A percentile compares a stretch with the other conserved stretches of the same genome.
These are phyloP conservation scores for Chauna torquata DNA, from an alignment of 2,113 vertebrate species.

Conservation along the genomic window DNA sequence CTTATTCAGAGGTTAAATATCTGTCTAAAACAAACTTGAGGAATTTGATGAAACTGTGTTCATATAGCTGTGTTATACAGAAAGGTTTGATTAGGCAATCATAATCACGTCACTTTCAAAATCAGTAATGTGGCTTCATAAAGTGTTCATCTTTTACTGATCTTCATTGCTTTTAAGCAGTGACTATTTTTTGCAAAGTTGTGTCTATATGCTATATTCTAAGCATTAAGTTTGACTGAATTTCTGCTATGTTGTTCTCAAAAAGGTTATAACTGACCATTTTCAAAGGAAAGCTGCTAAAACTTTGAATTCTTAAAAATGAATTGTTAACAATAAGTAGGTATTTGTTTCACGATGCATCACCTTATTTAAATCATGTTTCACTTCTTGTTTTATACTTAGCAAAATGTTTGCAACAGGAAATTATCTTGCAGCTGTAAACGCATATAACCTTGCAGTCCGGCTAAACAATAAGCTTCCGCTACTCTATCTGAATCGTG, in stretches of 20 bases:
- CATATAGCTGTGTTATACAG: background rate
- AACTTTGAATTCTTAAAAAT: background rate
- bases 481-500: conserved; percentile 88
- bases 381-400: conserved; percentile 43
- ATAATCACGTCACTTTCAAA: background rate
- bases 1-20: background rate
- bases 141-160: background rate
- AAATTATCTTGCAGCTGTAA: conserved; percentile 88
- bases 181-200: background rate
- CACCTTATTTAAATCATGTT: background rate
- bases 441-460: conserved; percentile 89
- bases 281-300: background rate
- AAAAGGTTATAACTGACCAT: background rate
- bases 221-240: background rate
- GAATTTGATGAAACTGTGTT: background rate
- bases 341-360: background rate
- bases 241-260: background rate
- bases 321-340: background rate
- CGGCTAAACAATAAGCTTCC: conserved; percentile 84
- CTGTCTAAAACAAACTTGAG: background rate
- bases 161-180: background rate
- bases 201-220: background rate
- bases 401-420: conserved; percentile 88
- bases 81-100: background rate
- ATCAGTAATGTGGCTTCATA: background rate